phyloP scores from a whole-genome alignment of 2,797 vertebrate genomes.

The Rhinoraja longicauda region DNA sequence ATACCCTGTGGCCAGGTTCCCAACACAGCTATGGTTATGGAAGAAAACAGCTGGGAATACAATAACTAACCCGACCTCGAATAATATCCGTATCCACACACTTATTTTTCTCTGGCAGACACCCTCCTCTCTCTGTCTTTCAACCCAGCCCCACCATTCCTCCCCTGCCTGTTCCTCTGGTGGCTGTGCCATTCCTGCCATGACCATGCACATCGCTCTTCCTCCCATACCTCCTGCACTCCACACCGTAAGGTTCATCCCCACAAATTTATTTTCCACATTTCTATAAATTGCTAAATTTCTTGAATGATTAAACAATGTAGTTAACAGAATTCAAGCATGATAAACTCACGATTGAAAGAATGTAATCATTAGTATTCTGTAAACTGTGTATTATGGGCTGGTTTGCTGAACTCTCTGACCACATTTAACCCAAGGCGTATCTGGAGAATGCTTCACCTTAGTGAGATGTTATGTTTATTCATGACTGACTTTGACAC shows the following conservation, averaged over 20 bases:
- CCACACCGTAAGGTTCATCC: too few species aligned
- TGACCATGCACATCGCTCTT: not conserved
- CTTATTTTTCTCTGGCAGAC: too few species aligned
- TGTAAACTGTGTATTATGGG: not conserved
- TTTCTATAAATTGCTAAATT: not conserved
- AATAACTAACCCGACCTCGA: not conserved
- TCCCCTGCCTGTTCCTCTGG: not conserved
- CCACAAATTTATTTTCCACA: not conserved
- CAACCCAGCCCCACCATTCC: not conserved
- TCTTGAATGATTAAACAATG: not conserved
- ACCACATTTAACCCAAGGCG: not conserved
- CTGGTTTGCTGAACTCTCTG: not conserved
- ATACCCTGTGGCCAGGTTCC: not conserved
- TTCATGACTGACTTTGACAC: not conserved
- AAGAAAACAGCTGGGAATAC: not conserved
- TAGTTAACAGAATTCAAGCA: not conserved
- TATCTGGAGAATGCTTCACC: not conserved
- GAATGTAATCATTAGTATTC: not conserved
- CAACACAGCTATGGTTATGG: too few species aligned
- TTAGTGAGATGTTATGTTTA: not conserved
- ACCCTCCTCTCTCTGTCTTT: not conserved
- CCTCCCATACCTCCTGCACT: not conserved
- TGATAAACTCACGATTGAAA: not conserved
- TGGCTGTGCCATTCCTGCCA: not conserved
- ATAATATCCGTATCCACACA: too few species aligned